Base-by-base conservation (phyloP, 2,888 invertebrate species). In the Ochropacha duplaris region DNA sequence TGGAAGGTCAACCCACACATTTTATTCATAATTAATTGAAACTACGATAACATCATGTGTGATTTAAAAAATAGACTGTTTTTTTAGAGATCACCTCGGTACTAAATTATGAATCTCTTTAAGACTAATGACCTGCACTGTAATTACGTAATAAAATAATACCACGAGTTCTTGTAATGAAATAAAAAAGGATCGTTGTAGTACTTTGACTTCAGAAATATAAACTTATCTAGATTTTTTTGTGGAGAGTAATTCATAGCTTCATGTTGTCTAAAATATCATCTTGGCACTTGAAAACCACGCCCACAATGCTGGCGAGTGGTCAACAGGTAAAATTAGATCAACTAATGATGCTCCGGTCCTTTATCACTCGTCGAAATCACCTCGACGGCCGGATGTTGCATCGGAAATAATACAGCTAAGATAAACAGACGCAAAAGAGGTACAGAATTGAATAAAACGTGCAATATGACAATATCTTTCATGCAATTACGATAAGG, bases 261-360 rank as follows among this genome's bases (percentile, higher is more conserved):
- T 9, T 44, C n/a, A 36, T 36, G n/a, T 44, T 44, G 8, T 39
- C 6, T 9, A 44, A 44, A 44, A 44, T 44, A 19, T 16, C 3
- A 3, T 44, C 19, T 44, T 44, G 44, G 44, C 44, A 44, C 19
- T 44, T 44, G 44, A 44, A 44, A 19, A 44, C 44, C 44, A 0
- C 39, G 39, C 39, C 39, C 44, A 44, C 44, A 44, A 44, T 3
- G 19, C 44, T 44, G 44, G 44, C 44, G 6, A 19, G 19, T 44
- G 44, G 44, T 44, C 44, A 44, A 44, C 44, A n/a, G 44, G 44
- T 44, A 44, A 44, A 44, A 44, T 44, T 44, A 44, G 44, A 44
- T 19, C 44, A 44, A 16, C 44, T 44, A 44, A 44, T 19, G 44
- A 19, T 44, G 44, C 44, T 19, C 16, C 44, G n/a, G 44, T 44